A percentile compares a stretch with the other conserved stretches of the same genome.
Evolutionary conservation across 1,140 invertebrate species (phyloP).

Genomic region (Sipha flava): DNA sequence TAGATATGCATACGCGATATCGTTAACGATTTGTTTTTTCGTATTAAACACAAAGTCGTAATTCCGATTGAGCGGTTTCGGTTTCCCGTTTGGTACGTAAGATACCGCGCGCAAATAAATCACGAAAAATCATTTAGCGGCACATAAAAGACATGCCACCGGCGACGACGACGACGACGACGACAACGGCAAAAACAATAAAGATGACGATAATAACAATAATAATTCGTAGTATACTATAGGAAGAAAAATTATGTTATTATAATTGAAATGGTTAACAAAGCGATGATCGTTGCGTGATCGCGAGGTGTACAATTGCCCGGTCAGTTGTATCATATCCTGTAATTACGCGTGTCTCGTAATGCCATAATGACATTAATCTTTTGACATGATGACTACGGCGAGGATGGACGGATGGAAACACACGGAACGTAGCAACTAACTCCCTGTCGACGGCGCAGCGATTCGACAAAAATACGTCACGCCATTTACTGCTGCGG

Average conservation of each 20-base stretch:
- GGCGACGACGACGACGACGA: too few species aligned
- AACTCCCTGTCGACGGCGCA: background rate
- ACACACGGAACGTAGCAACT: background rate
- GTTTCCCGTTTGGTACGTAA: too few species aligned
- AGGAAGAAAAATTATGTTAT: background rate
- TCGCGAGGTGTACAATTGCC: conserved; percentile 15
- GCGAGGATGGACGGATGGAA: background rate
- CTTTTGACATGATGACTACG: conserved; percentile 4
- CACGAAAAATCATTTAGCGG: too few species aligned
- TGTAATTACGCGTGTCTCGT: conserved; percentile 12
- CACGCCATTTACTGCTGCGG: background rate
- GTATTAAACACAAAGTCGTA: too few species aligned
- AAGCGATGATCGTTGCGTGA: conserved; percentile 14
- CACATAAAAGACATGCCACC: too few species aligned
- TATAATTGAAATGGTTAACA: conserved; percentile 15
- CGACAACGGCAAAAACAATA: too few species aligned
- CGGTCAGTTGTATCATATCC: conserved; percentile 19
- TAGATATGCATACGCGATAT: too few species aligned
- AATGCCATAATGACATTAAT: conserved; percentile 20
- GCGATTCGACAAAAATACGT: conserved; percentile 17
- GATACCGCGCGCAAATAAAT: too few species aligned
- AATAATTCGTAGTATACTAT: background rate
- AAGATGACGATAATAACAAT: background rate
- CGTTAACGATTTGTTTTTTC: too few species aligned
- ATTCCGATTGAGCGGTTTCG: too few species aligned